Evolutionary conservation across 2,888 invertebrate species (phyloP).

Genomic region (Eurytoma adleriae): DNA sequence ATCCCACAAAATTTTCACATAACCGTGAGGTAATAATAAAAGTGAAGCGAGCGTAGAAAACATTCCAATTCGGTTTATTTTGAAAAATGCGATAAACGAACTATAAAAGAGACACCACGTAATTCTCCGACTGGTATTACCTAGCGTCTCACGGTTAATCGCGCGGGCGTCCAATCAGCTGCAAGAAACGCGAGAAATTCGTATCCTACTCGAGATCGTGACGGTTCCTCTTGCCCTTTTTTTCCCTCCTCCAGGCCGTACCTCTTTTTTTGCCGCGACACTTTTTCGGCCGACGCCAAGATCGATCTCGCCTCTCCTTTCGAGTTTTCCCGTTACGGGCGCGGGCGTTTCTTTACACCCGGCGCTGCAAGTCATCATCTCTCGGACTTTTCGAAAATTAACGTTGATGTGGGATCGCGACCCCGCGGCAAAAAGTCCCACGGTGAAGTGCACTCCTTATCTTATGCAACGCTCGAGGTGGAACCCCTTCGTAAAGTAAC

Average conservation of each 20-base stretch:
- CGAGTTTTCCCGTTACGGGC: constrained; percentile 21
- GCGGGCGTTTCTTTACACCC: constrained; percentile 9
- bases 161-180: neutral
- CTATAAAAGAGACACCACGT: neutral
- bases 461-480: too few relatives aligned
- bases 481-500: neutral
- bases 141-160: neutral
- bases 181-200: constrained; percentile 20
- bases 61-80: too few relatives aligned
- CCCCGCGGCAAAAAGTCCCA: neutral
- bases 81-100: too few relatives aligned
- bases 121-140: neutral
- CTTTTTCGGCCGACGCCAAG: neutral
- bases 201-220: constrained; percentile 21
- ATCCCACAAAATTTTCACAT: neutral
- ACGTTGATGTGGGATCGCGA: constrained; percentile 14
- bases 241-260: neutral
- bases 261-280: neutral
- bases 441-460: too few relatives aligned
- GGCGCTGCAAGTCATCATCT: constrained; percentile 27
- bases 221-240: neutral
- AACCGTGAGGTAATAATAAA: neutral
- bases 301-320: neutral
- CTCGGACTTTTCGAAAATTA: constrained; percentile 23
- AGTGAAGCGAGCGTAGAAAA: too few relatives aligned